Conservation (phyloP, 2,888 invertebrate genomes). For the Sericinus montela region DNA sequence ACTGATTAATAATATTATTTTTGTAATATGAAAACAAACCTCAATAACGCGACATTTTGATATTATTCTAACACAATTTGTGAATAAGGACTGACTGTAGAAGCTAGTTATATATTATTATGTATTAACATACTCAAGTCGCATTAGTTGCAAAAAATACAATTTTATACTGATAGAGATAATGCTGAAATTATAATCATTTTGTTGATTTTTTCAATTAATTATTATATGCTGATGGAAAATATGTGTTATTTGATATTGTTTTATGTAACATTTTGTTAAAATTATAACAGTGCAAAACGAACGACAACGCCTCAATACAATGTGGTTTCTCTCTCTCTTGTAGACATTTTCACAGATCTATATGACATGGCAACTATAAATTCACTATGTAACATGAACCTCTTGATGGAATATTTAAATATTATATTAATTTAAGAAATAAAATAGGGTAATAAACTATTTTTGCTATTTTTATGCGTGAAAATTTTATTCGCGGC, state of each 20-base stretch:
- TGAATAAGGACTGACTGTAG: constrained; percentile 68
- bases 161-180: constrained; percentile 38
- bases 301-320: no score
- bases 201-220: constrained; percentile 11
- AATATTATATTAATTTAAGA: no score
- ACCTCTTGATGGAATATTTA: no score
- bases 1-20: constrained; percentile 57
- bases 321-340: no score
- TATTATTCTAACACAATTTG: constrained; percentile 57
- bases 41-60: constrained; percentile 56
- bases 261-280: no score
- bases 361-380: no score
- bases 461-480: no score
- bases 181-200: constrained; percentile 27
- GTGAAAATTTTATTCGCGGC: no score
- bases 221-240: constrained; percentile 9
- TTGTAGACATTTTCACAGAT: no score
- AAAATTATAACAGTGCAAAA: no score
- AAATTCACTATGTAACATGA: no score
- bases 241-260: constrained; percentile 2
- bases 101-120: constrained; percentile 41
- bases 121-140: constrained; percentile 40
- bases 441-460: no score
- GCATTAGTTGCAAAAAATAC: constrained; percentile 42
- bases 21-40: constrained; percentile 63